Percentiles rank a stretch among this genome's conserved stretches.
Conservation (phyloP, 1,140 invertebrate species). For the Neomicropteryx cornuta region DNA sequence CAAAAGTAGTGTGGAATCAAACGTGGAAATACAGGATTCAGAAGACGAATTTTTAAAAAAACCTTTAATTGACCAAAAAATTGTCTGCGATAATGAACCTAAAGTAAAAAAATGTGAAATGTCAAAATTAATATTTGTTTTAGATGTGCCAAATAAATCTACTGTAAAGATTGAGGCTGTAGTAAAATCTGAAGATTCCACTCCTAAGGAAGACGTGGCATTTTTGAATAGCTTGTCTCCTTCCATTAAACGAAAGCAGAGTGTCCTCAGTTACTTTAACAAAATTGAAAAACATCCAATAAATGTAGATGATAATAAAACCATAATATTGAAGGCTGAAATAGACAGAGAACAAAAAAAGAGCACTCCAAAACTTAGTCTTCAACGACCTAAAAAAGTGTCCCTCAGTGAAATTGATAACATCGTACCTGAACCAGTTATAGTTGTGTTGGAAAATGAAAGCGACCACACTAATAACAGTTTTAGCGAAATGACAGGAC, state of each 20-base stretch:
- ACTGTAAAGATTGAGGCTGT: neutral
- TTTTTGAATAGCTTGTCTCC: constrained; percentile 33
- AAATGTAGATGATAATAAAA: constrained; percentile 9
- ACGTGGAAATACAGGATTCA: neutral
- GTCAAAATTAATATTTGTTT: neutral
- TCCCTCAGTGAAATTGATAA: neutral
- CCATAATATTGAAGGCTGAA: constrained; percentile 27
- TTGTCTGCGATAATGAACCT: neutral
- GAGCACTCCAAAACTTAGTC: constrained; percentile 19
- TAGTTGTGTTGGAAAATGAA: neutral
- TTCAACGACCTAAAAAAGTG: constrained; percentile 6
- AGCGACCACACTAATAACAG: neutral
- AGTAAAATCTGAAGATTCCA: constrained; percentile 4
- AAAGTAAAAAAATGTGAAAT: neutral
- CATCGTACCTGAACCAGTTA: neutral
- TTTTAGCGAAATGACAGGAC: constrained; percentile 1
- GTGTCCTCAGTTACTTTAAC: constrained; percentile 43
- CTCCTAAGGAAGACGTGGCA: constrained; percentile 9
- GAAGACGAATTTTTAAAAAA: constrained; percentile 31
- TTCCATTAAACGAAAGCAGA: constrained; percentile 43
- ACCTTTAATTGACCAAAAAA: too few species aligned
- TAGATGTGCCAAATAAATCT: constrained; percentile 5
- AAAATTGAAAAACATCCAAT: constrained; percentile 23
- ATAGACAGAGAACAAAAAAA: constrained; percentile 20
- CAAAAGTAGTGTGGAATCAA: neutral